Base-by-base conservation (phyloP, 2,888 invertebrate genomes). In the Ectemnius continuus region DNA sequence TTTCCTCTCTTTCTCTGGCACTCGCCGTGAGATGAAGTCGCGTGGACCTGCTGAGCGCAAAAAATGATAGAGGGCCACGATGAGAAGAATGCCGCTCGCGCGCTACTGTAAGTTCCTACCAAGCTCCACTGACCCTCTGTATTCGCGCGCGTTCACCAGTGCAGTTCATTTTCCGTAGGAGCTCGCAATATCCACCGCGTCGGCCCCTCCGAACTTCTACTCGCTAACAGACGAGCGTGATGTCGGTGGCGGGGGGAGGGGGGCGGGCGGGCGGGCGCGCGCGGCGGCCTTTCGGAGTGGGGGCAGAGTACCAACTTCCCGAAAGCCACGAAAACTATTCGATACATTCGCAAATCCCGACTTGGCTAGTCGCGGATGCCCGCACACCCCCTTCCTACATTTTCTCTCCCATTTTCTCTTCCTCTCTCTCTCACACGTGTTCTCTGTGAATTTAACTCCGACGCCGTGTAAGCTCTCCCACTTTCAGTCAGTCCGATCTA, bases 81-180 rank as follows among this genome's bases (percentile, higher is more conserved):
- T 61, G 78, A 73, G 74, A 75, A 78, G 81, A 81, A 84, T 80
- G 75, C 71, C 57, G 46, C 56, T 52, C 56, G 18, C 56, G 18
- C 28, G 13, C 28, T 16, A 46, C 67, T 61, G 70, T 69, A 80
- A 80, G 70, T 77, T 72, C 36, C 11, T 23, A 58, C 56, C 70
- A 72, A 64, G 73, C 75, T 81, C 70, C 72, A 78, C 73, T 70
- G 73, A 80, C 71, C 71, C 68, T 57, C 48, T 45, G 48, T 16
- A 62, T 59, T 57, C 52, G 67, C 60, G 61, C 56, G 60, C n/a
- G 20, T 59, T 76, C 36, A 11, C 36, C 36, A 11, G 16, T 14
- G n/a, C 68, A 73, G 69, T 82, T 81, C 71, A 81, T 82, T 77
- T 76, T 65, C 65, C 16, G 47, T 18, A n/a, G 20, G 62, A 46